Evolutionary conservation across 2,113 vertebrate genomes (phyloP).

Genomic region (Leucopsar rothschildi): DNA sequence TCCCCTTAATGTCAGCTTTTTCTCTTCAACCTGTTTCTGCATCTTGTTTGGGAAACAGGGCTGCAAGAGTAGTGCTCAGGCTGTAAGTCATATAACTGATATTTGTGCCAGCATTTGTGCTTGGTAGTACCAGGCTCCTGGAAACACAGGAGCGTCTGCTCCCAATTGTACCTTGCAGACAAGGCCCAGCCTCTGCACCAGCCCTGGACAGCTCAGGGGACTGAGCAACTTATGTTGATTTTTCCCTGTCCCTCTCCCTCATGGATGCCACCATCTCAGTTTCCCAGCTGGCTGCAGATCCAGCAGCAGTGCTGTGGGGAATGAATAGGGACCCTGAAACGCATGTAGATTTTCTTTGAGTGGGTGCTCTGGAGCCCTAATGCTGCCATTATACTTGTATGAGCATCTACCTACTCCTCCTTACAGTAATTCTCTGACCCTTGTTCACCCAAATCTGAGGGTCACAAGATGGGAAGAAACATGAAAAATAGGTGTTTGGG

Average conservation of each 20-base stretch:
- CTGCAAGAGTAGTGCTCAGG: too few species aligned
- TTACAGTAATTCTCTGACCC: neutral
- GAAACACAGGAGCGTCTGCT: neutral
- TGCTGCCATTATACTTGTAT: fast-evolving
- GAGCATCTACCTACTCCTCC: neutral
- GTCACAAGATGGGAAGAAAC: neutral
- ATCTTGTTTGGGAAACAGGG: neutral
- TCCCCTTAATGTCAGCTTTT: neutral
- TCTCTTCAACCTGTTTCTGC: neutral
- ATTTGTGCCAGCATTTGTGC: neutral
- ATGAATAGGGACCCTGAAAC: neutral
- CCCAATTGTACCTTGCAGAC: fast-evolving
- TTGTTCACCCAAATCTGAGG: neutral
- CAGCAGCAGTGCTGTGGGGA: neutral
- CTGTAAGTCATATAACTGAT: fast-evolving
- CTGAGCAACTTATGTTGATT: neutral
- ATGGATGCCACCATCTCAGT: neutral
- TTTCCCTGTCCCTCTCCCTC: neutral
- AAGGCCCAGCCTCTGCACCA: neutral
- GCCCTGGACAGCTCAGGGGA: neutral
- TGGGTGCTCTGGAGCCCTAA: too few species aligned
- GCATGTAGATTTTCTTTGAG: neutral
- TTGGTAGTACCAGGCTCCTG: neutral
- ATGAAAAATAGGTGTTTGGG: neutral
- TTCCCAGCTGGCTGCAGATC: neutral